These are phyloP conservation scores for Hirtodrosophila confusa DNA, from an alignment of 2,888 invertebrate species.

Conservation along the genomic window DNA sequence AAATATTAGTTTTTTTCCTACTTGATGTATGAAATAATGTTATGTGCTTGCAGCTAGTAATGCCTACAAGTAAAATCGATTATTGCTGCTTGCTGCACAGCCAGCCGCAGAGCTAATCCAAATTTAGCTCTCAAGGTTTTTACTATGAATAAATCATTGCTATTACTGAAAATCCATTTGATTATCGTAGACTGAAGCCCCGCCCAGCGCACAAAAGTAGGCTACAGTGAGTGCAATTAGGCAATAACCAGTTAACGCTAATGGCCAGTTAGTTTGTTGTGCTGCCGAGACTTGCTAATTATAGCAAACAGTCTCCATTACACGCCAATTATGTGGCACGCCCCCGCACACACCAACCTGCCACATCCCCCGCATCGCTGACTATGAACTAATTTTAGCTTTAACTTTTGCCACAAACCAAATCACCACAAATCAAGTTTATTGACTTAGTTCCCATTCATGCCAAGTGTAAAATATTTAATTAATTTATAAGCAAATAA, in stretches of 20 bases:
- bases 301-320: conserved; percentile 59
- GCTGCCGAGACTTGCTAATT: conserved; percentile 50
- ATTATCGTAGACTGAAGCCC: neutral
- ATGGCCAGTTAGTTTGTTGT: conserved; percentile 37
- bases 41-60: neutral
- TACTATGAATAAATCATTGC: conserved; percentile 30
- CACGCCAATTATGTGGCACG: conserved; percentile 48
- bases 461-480: conserved; percentile 3
- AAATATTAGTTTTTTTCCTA: too few species aligned
- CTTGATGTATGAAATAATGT: too few species aligned
- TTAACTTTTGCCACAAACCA: conserved; percentile 11
- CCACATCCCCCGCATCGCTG: neutral
- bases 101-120: neutral
- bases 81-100: neutral
- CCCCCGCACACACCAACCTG: conserved; percentile 21
- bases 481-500: conserved; percentile 8
- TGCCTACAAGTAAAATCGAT: conserved; percentile 9
- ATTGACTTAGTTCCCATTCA: conserved; percentile 43
- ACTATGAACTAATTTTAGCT: conserved; percentile 19
- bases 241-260: conserved; percentile 53
- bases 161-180: conserved; percentile 8
- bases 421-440: conserved; percentile 34
- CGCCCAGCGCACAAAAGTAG: conserved; percentile 53
- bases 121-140: neutral
- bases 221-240: conserved; percentile 58